Base-by-base conservation (phyloP, 2,888 invertebrate species). In the Mythimna albipuncta region DNA sequence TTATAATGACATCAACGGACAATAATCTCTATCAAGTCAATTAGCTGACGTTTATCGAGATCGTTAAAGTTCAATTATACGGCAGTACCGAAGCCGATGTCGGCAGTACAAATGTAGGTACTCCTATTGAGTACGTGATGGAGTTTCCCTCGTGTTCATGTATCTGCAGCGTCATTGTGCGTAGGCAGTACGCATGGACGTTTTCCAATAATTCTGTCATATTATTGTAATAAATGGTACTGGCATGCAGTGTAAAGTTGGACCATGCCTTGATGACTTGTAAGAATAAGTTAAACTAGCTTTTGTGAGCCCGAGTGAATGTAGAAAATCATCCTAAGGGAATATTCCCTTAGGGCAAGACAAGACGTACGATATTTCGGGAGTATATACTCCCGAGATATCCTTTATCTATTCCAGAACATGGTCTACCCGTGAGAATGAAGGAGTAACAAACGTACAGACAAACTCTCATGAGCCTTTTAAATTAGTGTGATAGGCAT, bases 51-150 rank as follows among this genome's bases (percentile, higher is more conserved):
- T 78, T 86, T 86, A 84, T 74, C 72, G 64, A 63, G 71, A 78
- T 87, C 82, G 76, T 87, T 87, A 85, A 81, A 81, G 57, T 72
- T 64, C 75, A 75, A 86, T 87, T 87, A 83, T 79, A 72, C 65
- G 11, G 55, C 62, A 59, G 54, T 64, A n/a, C n/a, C n/a, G n/a
- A n/a, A n/a, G 62, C 21, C 32, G 61, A 58, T 35, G 32, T 1
- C 57, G 0, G 10, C 10, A 54, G 59, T 75, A 79, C 38, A 38
- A 59, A n/a, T n/a, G n/a, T n/a, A 61, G 7, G 41, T 41, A 54
- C 44, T 54, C 41, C 9, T 41, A 55, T 44, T 55, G 26, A 58
- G 71, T 65, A 65, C 47, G 16, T 55, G 55, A 19, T 47, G n/a
- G 44, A 57, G 35, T 44, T 83, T 54, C 47, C 35, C 32, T 44